Evolutionary conservation across 2,888 invertebrate genomes (phyloP).

Genomic region (Drosophila yooni): DNA sequence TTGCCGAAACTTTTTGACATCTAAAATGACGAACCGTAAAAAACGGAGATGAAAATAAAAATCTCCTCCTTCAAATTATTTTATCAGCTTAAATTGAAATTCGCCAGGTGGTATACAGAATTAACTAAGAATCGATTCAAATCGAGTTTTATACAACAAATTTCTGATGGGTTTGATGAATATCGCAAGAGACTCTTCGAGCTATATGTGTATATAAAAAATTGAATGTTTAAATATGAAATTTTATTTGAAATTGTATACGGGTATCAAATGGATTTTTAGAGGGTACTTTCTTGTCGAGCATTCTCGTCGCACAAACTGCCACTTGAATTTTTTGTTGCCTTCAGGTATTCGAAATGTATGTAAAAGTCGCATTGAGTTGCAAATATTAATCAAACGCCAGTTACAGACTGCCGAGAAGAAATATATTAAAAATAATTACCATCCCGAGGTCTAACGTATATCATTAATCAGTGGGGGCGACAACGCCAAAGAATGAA

Average conservation of each 20-base stretch:
- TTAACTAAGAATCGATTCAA: slow-evolving; percentile 21
- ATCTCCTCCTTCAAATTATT: slow-evolving; percentile 24
- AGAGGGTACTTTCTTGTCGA: slow-evolving; percentile 14
- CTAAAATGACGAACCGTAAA: slow-evolving; percentile 31
- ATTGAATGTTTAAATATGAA: not conserved
- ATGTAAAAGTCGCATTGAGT: slow-evolving; percentile 31
- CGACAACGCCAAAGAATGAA: slow-evolving; percentile 29
- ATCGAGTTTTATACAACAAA: slow-evolving; percentile 15
- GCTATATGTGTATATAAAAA: no score
- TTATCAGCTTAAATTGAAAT: slow-evolving; percentile 40
- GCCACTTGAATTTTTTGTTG: slow-evolving; percentile 1
- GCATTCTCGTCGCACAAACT: not conserved
- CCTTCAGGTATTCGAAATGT: slow-evolving; percentile 20
- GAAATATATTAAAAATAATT: slow-evolving; percentile 74
- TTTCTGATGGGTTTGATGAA: not conserved
- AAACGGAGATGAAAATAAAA: not conserved
- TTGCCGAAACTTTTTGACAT: slow-evolving; percentile 47
- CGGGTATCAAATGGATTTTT: not conserved
- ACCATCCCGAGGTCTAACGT: slow-evolving; percentile 53
- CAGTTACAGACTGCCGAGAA: slow-evolving; percentile 58
- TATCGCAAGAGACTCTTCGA: not conserved
- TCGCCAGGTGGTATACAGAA: slow-evolving; percentile 42
- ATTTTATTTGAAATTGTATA: not conserved
- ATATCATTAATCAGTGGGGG: slow-evolving; percentile 64
- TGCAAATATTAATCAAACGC: slow-evolving; percentile 70